These are phyloP conservation scores for Thumatha senex DNA, from an alignment of 2,888 invertebrate species.

Conservation along the genomic window DNA sequence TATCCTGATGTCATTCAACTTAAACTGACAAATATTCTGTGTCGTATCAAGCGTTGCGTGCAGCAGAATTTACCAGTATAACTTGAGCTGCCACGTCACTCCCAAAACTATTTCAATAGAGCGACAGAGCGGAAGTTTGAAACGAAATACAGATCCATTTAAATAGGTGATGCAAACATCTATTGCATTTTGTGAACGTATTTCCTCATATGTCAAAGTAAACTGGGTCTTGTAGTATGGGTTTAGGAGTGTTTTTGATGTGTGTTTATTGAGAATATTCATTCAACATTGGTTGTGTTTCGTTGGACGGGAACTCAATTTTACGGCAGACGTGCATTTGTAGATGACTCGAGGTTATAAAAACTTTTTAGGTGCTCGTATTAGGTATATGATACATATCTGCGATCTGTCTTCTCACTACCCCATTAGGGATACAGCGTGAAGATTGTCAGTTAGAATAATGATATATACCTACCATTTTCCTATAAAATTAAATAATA, in stretches of 20 bases:
- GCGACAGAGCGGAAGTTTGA: constrained; percentile 23
- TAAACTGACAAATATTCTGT: constrained; percentile 50
- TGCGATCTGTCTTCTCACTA: no score
- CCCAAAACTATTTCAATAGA: constrained; percentile 19
- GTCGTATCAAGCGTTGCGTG: constrained; percentile 46
- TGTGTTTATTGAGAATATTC: constrained; percentile 25
- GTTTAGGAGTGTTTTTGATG: constrained; percentile 17
- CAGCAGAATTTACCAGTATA: constrained; percentile 36
- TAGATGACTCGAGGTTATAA: constrained; percentile 39
- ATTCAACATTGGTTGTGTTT: constrained; percentile 51
- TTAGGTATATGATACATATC: no score
- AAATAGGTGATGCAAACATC: constrained; percentile 37
- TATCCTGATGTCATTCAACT: constrained; percentile 50
- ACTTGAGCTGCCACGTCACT: constrained; percentile 29
- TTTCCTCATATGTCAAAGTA: constrained; percentile 25
- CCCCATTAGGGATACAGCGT: no score
- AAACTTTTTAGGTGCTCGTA: constrained; percentile 27
- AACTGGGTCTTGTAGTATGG: constrained; percentile 36
- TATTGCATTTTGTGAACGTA: constrained; percentile 36
- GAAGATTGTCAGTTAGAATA: no score
- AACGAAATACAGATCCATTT: constrained; percentile 33
- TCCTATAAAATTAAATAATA: no score
- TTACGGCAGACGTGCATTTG: constrained; percentile 57
- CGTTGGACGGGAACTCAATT: constrained; percentile 60
- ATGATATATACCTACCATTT: no score